A percentile compares a stretch with the other conserved stretches of the same genome.
Evolutionary conservation across 2,888 invertebrate species (phyloP).

Genomic region (Vandiemenella viatica): DNA sequence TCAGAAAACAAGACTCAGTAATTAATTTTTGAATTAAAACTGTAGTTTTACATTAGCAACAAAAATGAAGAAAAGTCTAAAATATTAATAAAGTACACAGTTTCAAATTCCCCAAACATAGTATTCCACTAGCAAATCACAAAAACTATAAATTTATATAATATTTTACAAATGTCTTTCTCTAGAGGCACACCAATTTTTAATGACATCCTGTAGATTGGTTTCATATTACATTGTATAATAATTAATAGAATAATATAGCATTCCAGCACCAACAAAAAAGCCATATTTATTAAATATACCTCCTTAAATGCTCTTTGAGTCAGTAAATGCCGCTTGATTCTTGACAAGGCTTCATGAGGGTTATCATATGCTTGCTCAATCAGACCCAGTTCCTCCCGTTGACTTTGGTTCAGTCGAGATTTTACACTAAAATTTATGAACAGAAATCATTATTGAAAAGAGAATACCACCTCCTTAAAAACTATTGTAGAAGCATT

Average conservation of each 20-base stretch:
- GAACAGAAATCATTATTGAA: no score
- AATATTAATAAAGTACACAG: no score
- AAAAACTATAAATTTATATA: not conserved
- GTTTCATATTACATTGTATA: not conserved
- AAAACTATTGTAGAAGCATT: no score
- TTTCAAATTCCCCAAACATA: no score
- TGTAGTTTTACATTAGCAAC: no score
- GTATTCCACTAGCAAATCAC: not conserved
- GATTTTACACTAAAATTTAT: slow-evolving; percentile 67
- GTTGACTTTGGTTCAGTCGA: slow-evolving; percentile 92
- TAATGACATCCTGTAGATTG: not conserved
- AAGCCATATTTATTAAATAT: no score
- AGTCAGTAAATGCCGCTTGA: slow-evolving; percentile 96
- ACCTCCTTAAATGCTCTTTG: slow-evolving; percentile 98
- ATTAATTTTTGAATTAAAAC: no score
- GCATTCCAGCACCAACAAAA: not conserved
- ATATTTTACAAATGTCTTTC: not conserved
- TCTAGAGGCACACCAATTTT: not conserved
- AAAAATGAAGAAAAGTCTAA: no score
- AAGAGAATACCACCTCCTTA: no score
- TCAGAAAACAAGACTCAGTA: no score
- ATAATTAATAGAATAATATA: not conserved
- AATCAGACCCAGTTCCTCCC: slow-evolving; percentile 95
- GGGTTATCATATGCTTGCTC: slow-evolving; percentile 99
- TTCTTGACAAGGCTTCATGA: slow-evolving; percentile 95